Conservation (phyloP, 2,797 vertebrate species). For the Gorsachius magnificus region DNA sequence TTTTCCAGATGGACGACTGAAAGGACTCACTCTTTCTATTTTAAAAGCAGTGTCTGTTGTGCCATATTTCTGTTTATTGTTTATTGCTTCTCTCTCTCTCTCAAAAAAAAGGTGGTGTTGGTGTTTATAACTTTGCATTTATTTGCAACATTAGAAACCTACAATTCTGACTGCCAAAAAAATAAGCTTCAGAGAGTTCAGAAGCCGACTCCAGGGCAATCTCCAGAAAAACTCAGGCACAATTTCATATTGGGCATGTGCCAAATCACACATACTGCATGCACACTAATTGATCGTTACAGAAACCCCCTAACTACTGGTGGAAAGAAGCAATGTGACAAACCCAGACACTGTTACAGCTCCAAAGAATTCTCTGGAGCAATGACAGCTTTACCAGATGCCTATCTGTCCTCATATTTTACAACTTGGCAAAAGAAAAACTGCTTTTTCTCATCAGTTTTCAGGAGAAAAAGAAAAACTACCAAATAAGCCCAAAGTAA, state of each 20-base stretch:
- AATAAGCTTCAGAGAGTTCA: not conserved
- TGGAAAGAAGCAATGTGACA: not conserved
- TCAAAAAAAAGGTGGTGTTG: not conserved
- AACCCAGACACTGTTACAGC: not conserved
- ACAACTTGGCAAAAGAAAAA: not conserved
- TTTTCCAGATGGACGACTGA: not conserved
- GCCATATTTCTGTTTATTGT: not conserved
- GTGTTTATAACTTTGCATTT: not conserved
- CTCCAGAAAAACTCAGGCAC: not conserved
- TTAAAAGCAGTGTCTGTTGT: not conserved
- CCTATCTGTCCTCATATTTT: not conserved
- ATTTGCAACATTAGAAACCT: not conserved
- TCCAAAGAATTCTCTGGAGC: constrained; percentile 28
- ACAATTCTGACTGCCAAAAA: not conserved
- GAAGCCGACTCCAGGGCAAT: not conserved
- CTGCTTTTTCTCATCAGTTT: not conserved
- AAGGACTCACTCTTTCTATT: not conserved
- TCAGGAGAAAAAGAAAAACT: not conserved
- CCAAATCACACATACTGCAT: constrained; percentile 24
- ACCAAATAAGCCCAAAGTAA: not conserved
- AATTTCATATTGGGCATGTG: not conserved
- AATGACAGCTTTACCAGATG: constrained; percentile 27
- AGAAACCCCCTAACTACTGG: not conserved
- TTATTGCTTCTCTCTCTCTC: not conserved
- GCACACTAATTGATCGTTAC: not conserved